Base-by-base conservation (phyloP, 2,113 vertebrate species). In the Microtus oregoni region DNA sequence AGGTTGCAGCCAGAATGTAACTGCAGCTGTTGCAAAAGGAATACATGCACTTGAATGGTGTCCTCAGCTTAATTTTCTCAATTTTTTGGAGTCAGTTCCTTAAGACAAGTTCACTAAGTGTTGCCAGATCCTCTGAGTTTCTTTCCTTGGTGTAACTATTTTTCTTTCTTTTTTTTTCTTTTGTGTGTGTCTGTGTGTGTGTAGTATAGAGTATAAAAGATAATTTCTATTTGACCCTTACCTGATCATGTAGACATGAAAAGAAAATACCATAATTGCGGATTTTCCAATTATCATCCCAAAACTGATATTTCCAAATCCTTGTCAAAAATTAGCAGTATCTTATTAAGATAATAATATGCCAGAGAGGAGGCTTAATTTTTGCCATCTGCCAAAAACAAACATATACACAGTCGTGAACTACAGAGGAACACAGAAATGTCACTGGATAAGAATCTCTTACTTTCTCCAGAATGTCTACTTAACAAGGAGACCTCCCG, bases 261-360 rank as follows among this genome's bases (percentile, higher is more conserved):
- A 89, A 92, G 20, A 95, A 85, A 83, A 67, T 7, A 15, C 17
- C 10, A 12, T 52, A 7, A 96, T 81, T 92, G 85, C 78, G 73
- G 75, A 79, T 81, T 70, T 95, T 73, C 17, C 90, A 95, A n/a
- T 93, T 58, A 63, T 65, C 50, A 90, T 73, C 47, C 63, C 24
- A 58, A 85, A 73, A 67, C 58, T 90, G 72, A 19, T 90, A 82
- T 92, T 93, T 82, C 70, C 72, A 96, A 32, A 86, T 86, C 47
- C 73, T 19, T 95, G 24, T 82, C 92, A 44, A 47, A 68, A 75
- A 92, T 92, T 91, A 91, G 55, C 76, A 89, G 11, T 92, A 76
- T 93, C 89, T 89, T 78, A 87, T 92, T 82, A 87, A 96, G 58
- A 72, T 85, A 96, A 96, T 67, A 77, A 58, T 90, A 61, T 55